These are phyloP conservation scores for Bradysia coprophila DNA, from an alignment of 1,140 invertebrate genomes.

Conservation along the genomic window DNA sequence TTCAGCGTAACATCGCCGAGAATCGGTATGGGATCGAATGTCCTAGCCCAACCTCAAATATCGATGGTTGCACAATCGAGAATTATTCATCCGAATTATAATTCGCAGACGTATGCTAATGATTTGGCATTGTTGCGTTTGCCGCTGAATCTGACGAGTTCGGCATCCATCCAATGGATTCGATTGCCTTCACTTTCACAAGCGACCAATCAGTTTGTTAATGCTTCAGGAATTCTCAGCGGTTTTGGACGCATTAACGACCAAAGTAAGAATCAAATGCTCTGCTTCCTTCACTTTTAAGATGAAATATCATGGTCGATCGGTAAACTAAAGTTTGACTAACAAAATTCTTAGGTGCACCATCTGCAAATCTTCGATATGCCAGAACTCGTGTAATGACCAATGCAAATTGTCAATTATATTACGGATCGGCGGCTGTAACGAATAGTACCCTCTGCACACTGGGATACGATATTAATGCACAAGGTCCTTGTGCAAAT, in stretches of 20 bases:
- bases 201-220: not conserved
- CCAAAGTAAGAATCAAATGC: not conserved
- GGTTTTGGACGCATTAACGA: not conserved
- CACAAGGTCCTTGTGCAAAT: conserved; percentile 3
- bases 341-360: no score
- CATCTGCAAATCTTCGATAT: not conserved
- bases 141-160: not conserved
- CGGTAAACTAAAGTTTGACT: not conserved
- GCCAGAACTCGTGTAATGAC: not conserved
- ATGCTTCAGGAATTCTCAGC: not conserved
- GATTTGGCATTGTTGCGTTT: not conserved
- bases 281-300: not conserved
- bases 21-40: not conserved
- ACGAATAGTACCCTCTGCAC: not conserved
- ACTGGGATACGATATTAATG: not conserved
- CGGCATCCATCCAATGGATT: not conserved
- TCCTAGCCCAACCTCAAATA: not conserved
- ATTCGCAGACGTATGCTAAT: not conserved
- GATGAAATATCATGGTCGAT: not conserved
- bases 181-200: not conserved
- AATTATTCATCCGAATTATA: not conserved
- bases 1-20: not conserved
- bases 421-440: not conserved
- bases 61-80: not conserved
- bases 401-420: not conserved